These are phyloP conservation scores for Papilio polyxenes DNA, from an alignment of 1,140 invertebrate species.

Conservation along the genomic window DNA sequence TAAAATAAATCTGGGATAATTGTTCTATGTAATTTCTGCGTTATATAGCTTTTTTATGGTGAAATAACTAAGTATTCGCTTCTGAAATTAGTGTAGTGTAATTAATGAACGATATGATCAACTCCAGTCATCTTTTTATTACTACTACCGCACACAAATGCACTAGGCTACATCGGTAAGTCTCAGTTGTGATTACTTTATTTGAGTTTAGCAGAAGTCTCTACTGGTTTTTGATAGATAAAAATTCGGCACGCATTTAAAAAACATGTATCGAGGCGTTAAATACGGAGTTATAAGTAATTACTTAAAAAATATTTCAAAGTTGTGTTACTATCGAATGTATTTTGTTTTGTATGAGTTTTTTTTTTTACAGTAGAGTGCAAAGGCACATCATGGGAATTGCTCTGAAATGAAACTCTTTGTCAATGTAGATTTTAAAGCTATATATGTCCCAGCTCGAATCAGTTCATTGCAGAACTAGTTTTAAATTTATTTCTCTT, in stretches of 20 bases:
- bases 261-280: not conserved
- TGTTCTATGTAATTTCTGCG: not conserved
- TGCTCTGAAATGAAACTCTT: constrained; percentile 13
- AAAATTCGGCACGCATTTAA: not conserved
- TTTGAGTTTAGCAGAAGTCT: no score
- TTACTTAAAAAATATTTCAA: not conserved
- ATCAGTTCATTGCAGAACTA: constrained; percentile 6
- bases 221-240: no score
- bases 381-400: constrained; percentile 20
- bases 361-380: not conserved
- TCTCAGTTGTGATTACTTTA: no score
- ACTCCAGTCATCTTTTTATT: no score
- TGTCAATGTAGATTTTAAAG: constrained; percentile 19
- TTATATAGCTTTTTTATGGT: not conserved
- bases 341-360: not conserved
- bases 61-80: not conserved
- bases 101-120: no score
- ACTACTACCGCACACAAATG: no score
- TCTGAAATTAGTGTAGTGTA: no score
- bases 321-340: not conserved
- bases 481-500: not conserved
- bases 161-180: no score
- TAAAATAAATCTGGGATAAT: not conserved
- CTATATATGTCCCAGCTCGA: not conserved
- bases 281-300: not conserved